A percentile compares a stretch with the other conserved stretches of the same genome.
Conservation (phyloP, 2,888 invertebrate genomes). For the Stomorhina lunata region DNA sequence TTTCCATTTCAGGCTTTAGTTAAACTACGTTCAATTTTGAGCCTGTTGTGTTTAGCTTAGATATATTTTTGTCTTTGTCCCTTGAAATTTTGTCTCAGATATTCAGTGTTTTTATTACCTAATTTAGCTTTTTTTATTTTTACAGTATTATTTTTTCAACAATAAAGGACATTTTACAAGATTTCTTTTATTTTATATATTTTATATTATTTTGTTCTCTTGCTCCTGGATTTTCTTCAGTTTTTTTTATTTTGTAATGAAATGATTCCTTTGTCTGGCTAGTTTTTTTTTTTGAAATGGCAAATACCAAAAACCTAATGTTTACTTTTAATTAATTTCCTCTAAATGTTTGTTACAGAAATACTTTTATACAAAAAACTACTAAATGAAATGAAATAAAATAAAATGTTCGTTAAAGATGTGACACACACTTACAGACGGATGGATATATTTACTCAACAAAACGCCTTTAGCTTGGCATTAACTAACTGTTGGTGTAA, state of each 20-base stretch:
- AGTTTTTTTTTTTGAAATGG: slow-evolving; percentile 34
- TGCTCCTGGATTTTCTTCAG: not conserved
- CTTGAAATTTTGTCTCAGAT: not conserved
- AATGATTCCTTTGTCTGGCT: slow-evolving; percentile 48
- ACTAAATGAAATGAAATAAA: slow-evolving; percentile 25
- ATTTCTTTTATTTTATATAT: slow-evolving; percentile 12
- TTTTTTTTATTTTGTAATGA: slow-evolving; percentile 40
- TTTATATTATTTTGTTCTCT: not conserved
- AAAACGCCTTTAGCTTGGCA: not conserved
- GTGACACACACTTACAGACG: not conserved
- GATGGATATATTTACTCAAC: not conserved
- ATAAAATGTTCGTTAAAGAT: slow-evolving; percentile 12
- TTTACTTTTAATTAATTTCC: slow-evolving; percentile 62
- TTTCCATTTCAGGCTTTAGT: slow-evolving; percentile 23
- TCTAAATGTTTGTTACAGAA: not conserved
- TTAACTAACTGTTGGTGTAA: slow-evolving; percentile 17
- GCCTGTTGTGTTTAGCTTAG: slow-evolving; percentile 25
- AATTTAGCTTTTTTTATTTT: slow-evolving; percentile 21
- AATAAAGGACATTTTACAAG: slow-evolving; percentile 43
- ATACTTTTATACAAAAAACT: slow-evolving; percentile 6
- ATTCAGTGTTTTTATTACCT: slow-evolving; percentile 41
- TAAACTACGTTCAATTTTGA: slow-evolving; percentile 39
- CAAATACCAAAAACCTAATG: slow-evolving; percentile 56
- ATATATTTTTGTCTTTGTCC: not conserved
- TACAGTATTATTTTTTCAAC: slow-evolving; percentile 4